Percentiles rank a stretch among this genome's conserved stretches.
These are phyloP conservation scores for Peribatodes rhomboidaria DNA, from an alignment of 2,888 invertebrate species.

Conservation along the genomic window DNA sequence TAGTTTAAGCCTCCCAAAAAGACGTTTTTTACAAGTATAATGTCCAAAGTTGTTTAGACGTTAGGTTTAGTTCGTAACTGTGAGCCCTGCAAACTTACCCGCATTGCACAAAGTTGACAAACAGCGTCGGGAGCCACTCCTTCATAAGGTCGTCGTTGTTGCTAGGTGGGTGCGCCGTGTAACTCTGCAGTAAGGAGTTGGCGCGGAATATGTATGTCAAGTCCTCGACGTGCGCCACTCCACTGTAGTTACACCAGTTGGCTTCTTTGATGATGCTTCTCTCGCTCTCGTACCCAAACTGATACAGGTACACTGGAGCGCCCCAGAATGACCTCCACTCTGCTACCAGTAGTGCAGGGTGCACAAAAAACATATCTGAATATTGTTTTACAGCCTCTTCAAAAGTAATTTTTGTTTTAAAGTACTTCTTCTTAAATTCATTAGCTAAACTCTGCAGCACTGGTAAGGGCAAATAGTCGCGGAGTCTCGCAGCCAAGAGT, in stretches of 20 bases:
- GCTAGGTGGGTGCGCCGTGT: slow-evolving; percentile 34
- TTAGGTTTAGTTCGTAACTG: too few relatives aligned
- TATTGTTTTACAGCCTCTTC: slow-evolving; percentile 39
- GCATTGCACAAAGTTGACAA: slow-evolving; percentile 48
- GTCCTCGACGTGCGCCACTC: slow-evolving; percentile 74
- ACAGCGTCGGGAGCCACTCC: slow-evolving; percentile 44
- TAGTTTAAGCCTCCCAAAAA: too few relatives aligned
- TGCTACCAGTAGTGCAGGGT: slow-evolving; percentile 47
- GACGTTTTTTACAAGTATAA: too few relatives aligned
- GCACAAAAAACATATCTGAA: slow-evolving; percentile 44
- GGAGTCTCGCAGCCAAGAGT: slow-evolving; percentile 34
- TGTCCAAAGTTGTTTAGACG: too few relatives aligned
- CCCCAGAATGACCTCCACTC: slow-evolving; percentile 35
- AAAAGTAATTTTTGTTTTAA: slow-evolving; percentile 18
- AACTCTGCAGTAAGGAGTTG: slow-evolving; percentile 33
- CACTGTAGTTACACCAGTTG: slow-evolving; percentile 56
- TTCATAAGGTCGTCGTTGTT: slow-evolving; percentile 46
- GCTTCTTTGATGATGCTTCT: slow-evolving; percentile 67
- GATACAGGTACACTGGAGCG: slow-evolving; percentile 75
- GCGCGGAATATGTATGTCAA: slow-evolving; percentile 69
- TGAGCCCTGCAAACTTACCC: slow-evolving; percentile 36
- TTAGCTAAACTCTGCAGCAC: not conserved
- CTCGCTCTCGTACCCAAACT: slow-evolving; percentile 74
- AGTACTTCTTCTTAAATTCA: slow-evolving; percentile 4
- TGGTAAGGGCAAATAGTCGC: not conserved